Percentiles rank a stretch among this genome's conserved stretches.
Evolutionary conservation across 2,888 invertebrate species (phyloP).

Genomic region (Celastrina argiolus): DNA sequence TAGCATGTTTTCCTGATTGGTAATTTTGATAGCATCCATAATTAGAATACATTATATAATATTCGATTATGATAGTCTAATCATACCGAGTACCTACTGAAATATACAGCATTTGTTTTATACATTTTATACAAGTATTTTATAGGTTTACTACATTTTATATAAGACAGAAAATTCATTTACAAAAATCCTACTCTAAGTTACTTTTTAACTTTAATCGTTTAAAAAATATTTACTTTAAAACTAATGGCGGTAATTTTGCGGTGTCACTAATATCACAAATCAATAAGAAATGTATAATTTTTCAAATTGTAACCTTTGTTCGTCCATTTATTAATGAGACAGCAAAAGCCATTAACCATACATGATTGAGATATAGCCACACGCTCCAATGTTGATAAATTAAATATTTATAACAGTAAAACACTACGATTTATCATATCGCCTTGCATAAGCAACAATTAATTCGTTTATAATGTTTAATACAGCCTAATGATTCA

Average conservation of each 20-base stretch:
- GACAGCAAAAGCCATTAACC: slow-evolving; percentile 49
- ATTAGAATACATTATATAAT: slow-evolving; percentile 7
- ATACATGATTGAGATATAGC: slow-evolving; percentile 52
- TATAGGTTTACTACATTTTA: not conserved
- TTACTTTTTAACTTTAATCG: not conserved
- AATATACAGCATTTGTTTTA: not conserved
- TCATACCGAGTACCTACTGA: not conserved
- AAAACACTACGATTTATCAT: slow-evolving; percentile 26
- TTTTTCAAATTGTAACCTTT: slow-evolving; percentile 31
- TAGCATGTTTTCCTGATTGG: slow-evolving; percentile 22
- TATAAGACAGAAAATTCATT: too few relatives aligned
- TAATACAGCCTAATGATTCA: not conserved
- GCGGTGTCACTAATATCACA: not conserved
- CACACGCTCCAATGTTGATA: slow-evolving; percentile 58
- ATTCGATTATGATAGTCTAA: not conserved
- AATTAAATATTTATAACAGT: slow-evolving; percentile 56
- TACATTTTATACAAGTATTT: not conserved
- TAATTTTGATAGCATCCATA: slow-evolving; percentile 15
- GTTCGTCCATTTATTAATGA: slow-evolving; percentile 56
- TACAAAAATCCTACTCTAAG: too few relatives aligned
- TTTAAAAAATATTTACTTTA: not conserved
- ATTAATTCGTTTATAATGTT: not conserved
- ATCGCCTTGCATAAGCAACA: not conserved
- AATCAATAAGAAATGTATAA: not conserved
- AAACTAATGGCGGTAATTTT: not conserved